A percentile compares a stretch with the other conserved stretches of the same genome.
phyloP scores from a whole-genome alignment of 2,888 invertebrate species.

The Pemphredon lugubris region DNA sequence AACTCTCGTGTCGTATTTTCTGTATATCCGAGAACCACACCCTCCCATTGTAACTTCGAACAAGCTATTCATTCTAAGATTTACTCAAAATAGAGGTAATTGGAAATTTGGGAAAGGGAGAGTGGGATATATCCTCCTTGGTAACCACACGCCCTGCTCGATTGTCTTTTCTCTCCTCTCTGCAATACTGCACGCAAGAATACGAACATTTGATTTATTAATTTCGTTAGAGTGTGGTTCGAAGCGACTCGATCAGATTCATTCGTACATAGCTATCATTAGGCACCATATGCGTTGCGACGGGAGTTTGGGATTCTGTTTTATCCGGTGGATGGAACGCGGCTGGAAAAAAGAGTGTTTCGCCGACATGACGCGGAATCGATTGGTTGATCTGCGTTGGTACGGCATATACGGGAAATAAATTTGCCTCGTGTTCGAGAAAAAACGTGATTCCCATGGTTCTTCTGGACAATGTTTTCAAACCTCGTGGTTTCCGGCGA shows the following conservation, averaged over 20 bases:
- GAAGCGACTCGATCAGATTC: background rate
- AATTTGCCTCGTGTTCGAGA: slow-evolving; percentile 6
- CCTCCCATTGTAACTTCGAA: slow-evolving; percentile 30
- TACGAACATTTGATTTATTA: background rate
- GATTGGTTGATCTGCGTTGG: slow-evolving; percentile 56
- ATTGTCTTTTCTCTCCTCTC: background rate
- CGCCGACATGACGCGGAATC: slow-evolving; percentile 59
- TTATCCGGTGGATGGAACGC: slow-evolving; percentile 36
- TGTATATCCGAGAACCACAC: slow-evolving; percentile 62
- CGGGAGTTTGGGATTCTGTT: slow-evolving; percentile 31
- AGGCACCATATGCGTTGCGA: slow-evolving; percentile 15
- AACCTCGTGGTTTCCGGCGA: too few relatives aligned
- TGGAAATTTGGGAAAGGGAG: too few relatives aligned
- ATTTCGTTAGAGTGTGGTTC: background rate
- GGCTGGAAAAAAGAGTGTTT: slow-evolving; percentile 17
- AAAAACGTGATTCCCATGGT: too few relatives aligned
- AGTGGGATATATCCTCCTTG: slow-evolving; percentile 35
- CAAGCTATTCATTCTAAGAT: too few relatives aligned
- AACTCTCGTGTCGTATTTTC: slow-evolving; percentile 32
- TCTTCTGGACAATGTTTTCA: too few relatives aligned
- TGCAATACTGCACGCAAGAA: background rate
- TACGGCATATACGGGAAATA: slow-evolving; percentile 5
- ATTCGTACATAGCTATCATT: too few relatives aligned
- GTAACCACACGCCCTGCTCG: slow-evolving; percentile 56
- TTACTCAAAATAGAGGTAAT: too few relatives aligned